Conservation (phyloP, 64 coral and sea anemone genomes). For the Orbicella faveolata region DNA sequence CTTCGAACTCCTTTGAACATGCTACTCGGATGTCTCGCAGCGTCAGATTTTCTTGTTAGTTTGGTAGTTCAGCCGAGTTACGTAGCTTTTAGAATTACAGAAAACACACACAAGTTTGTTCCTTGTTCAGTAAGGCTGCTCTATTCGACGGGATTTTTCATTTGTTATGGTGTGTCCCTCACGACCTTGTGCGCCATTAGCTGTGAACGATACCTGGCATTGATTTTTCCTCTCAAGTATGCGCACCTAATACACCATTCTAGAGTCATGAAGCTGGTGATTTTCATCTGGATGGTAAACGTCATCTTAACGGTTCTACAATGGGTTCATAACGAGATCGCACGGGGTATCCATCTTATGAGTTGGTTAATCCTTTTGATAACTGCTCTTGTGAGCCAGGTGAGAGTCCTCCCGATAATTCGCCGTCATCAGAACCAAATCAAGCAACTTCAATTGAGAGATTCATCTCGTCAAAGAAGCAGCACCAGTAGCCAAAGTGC, state of each 20-base stretch:
- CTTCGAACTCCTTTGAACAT: constrained; percentile 70
- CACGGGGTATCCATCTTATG: constrained; percentile 40
- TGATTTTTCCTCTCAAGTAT: constrained; percentile 44
- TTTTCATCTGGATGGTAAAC: constrained; percentile 68
- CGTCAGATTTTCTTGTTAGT: constrained; percentile 67
- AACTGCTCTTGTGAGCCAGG: constrained; percentile 31
- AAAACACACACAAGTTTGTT: constrained; percentile 61
- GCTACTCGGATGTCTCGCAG: constrained; percentile 59
- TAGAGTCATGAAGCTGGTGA: constrained; percentile 43
- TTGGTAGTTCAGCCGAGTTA: constrained; percentile 71
- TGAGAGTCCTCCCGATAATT: constrained; percentile 42
- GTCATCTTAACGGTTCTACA: constrained; percentile 63
- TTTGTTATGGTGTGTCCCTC: constrained; percentile 80
- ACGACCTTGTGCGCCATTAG: constrained; percentile 75
- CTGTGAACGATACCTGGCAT: constrained; percentile 56
- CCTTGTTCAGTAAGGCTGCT: constrained; percentile 58
- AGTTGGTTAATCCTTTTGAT: constrained; percentile 50
- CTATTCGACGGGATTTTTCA: constrained; percentile 73
- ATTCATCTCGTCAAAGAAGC: neutral
- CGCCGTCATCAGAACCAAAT: constrained; percentile 59
- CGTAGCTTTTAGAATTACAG: constrained; percentile 50
- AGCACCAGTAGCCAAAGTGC: neutral
- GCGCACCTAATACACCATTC: constrained; percentile 20
- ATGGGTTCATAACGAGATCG: constrained; percentile 53
- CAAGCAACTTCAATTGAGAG: constrained; percentile 12